Conservation (phyloP, 2,888 invertebrate genomes). For the Lymantria monacha region DNA sequence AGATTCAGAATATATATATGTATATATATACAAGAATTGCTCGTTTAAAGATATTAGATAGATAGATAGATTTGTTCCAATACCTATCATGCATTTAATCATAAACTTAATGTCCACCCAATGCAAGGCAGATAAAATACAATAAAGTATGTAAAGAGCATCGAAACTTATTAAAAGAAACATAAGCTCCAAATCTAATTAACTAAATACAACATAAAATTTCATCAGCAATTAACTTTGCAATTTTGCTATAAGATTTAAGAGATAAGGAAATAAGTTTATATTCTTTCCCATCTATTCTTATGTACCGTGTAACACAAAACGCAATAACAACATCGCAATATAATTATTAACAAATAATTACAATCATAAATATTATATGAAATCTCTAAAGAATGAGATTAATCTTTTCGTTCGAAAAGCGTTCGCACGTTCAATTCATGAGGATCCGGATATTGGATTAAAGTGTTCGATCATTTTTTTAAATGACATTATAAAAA, state of each 20-base stretch:
- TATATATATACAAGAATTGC: too few species aligned
- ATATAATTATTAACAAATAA: conserved; percentile 6
- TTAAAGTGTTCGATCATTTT: conserved; percentile 2
- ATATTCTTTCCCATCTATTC: conserved; percentile 6
- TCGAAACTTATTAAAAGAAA: too few species aligned
- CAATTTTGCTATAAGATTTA: not conserved
- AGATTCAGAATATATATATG: too few species aligned
- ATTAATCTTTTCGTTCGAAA: not conserved
- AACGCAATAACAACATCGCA: not conserved
- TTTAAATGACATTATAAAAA: not conserved
- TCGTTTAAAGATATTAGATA: too few species aligned
- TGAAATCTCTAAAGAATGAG: conserved; percentile 1
- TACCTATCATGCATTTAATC: too few species aligned
- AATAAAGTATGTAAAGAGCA: too few species aligned
- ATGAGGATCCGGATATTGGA: not conserved
- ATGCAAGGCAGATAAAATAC: too few species aligned
- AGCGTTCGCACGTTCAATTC: conserved; percentile 2
- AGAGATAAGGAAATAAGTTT: not conserved
- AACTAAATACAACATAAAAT: too few species aligned
- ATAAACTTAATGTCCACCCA: too few species aligned
- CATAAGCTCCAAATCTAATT: too few species aligned
- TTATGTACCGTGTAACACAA: conserved; percentile 4
- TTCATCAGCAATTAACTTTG: not conserved
- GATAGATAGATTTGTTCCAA: too few species aligned
- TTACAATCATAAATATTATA: not conserved